A percentile compares a stretch with the other conserved stretches of the same genome.
Evolutionary conservation across 2,797 vertebrate genomes (phyloP).

Genomic region (Calcarius lapponicus): DNA sequence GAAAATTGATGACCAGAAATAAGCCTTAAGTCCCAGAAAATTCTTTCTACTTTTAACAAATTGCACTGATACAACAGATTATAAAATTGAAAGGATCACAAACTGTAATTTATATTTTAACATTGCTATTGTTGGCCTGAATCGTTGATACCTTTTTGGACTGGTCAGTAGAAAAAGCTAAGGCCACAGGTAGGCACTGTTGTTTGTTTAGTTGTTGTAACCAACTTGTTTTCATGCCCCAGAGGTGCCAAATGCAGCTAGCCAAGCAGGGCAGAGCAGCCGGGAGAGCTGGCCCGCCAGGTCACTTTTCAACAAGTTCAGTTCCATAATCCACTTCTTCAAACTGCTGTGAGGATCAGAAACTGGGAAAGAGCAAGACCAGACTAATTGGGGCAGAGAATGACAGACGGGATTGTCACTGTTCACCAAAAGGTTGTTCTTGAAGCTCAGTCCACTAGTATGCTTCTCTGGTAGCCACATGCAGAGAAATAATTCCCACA

Average conservation of each 20-base stretch:
- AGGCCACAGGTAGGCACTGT: neutral
- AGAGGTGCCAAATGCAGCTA: neutral
- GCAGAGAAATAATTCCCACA: neutral
- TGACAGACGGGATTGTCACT: neutral
- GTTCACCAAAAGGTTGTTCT: neutral
- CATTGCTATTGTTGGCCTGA: neutral
- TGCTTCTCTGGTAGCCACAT: accelerated
- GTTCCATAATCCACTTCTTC: neutral
- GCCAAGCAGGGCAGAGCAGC: neutral
- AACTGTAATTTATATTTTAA: neutral
- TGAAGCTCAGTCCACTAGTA: neutral
- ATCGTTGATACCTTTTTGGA: neutral
- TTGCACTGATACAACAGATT: neutral
- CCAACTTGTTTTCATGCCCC: neutral
- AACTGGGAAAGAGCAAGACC: neutral
- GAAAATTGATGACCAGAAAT: neutral
- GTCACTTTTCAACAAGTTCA: neutral
- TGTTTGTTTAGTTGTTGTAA: neutral
- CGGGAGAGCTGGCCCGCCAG: neutral
- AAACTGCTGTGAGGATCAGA: neutral
- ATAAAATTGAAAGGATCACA: neutral
- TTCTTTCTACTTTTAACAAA: neutral
- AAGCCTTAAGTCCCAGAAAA: neutral
- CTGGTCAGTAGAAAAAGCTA: neutral
- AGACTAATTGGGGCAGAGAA: neutral